Conservation (phyloP, 2,113 vertebrate species). For the Myanophis thanlyinensis region DNA sequence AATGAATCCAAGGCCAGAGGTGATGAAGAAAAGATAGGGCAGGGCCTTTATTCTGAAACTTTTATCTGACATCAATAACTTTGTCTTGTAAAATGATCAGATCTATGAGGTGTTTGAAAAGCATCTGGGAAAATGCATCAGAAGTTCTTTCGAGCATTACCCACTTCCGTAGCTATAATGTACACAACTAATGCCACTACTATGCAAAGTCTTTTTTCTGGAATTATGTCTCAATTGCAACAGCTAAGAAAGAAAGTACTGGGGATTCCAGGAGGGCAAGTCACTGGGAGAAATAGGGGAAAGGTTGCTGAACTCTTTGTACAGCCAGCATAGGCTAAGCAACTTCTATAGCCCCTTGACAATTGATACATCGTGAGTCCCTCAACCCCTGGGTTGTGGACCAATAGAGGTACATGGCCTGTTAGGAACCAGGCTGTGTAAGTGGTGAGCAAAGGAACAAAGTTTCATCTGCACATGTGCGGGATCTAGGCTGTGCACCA, state of each 20-base stretch:
- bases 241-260: not conserved
- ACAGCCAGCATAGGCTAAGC: not conserved
- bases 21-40: not conserved
- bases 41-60: not conserved
- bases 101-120: not conserved
- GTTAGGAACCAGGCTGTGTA: not conserved
- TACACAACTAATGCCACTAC: not conserved
- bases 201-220: too few relatives aligned
- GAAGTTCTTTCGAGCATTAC: not conserved
- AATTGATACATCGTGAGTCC: too few relatives aligned
- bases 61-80: not conserved
- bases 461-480: not conserved
- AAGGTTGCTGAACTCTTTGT: not conserved
- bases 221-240: not conserved
- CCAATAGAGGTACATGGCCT: not conserved
- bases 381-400: not conserved
- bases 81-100: not conserved
- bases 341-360: not conserved
- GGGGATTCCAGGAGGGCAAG: not conserved
- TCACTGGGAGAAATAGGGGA: not conserved
- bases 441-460: accelerated
- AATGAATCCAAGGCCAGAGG: not conserved
- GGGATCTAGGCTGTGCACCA: not conserved
- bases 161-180: not conserved
- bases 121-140: too few relatives aligned